Evolutionary conservation across 2,888 invertebrate species (phyloP).

Genomic region (Ectemnius continuus): DNA sequence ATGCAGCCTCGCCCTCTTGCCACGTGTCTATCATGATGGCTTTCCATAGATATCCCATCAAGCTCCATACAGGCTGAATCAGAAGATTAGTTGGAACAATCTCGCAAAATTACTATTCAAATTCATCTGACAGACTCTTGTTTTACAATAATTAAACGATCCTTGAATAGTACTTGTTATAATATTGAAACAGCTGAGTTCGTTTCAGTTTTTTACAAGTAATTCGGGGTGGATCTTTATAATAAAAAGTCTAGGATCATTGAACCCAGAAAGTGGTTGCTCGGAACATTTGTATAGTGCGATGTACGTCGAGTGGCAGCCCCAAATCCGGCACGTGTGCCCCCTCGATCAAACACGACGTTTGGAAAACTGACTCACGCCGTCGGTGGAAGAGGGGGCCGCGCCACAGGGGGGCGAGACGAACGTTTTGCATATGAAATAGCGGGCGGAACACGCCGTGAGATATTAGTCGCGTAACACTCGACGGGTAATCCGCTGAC

Average conservation of each 20-base stretch:
- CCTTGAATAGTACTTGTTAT: too few species aligned
- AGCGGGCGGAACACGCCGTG: conserved; percentile 7
- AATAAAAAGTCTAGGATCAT: too few species aligned
- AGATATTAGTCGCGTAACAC: conserved; percentile 49
- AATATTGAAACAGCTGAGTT: too few species aligned
- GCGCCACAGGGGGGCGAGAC: background rate
- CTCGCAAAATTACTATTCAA: too few species aligned
- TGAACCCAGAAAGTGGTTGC: background rate
- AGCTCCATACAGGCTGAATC: too few species aligned
- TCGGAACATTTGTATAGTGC: background rate
- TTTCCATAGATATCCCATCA: background rate
- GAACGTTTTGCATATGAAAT: conserved; percentile 52
- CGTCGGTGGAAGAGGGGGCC: conserved; percentile 4
- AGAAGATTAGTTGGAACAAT: too few species aligned
- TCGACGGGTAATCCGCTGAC: conserved; percentile 41
- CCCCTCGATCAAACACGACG: conserved; percentile 52
- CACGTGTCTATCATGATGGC: too few species aligned
- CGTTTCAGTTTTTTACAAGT: too few species aligned
- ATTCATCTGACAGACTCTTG: too few species aligned
- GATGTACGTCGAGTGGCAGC: conserved; percentile 32
- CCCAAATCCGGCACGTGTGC: conserved; percentile 49
- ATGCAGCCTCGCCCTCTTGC: background rate
- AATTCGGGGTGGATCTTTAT: too few species aligned
- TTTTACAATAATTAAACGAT: too few species aligned
- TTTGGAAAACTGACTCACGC: conserved; percentile 51